Conservation (phyloP, 1,140 invertebrate genomes). For the Acromyrmex heyeri region DNA sequence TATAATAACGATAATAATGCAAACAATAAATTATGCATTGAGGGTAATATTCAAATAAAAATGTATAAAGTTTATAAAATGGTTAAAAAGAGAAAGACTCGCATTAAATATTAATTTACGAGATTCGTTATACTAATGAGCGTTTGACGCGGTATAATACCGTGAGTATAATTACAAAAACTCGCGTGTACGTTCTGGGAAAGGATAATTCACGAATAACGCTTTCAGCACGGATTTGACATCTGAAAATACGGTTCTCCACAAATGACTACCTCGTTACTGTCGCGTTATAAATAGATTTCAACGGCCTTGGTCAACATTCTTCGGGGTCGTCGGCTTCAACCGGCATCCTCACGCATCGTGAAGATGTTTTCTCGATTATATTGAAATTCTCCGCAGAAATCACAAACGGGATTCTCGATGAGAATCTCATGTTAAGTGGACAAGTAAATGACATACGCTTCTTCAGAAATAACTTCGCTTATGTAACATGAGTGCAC, state of each 20-base stretch:
- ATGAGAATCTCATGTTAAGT: background rate
- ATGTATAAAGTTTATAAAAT: background rate
- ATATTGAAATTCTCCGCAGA: background rate
- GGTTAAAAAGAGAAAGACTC: background rate
- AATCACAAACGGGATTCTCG: constrained; percentile 22
- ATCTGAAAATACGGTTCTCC: constrained; percentile 71
- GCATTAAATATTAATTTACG: background rate
- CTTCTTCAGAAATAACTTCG: background rate
- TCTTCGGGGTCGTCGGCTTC: constrained; percentile 72
- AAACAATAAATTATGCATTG: background rate
- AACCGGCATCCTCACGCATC: constrained; percentile 57
- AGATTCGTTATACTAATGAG: background rate
- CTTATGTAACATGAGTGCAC: background rate
- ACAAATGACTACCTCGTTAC: constrained; percentile 72
- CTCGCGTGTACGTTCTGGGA: background rate
- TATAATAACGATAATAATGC: background rate
- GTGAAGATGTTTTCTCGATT: constrained; percentile 13
- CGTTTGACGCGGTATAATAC: background rate
- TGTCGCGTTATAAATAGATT: constrained; percentile 73
- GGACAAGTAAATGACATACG: background rate
- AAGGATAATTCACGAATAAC: background rate
- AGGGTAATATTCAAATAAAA: background rate
- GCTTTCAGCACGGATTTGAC: constrained; percentile 8
- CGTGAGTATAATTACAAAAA: background rate
- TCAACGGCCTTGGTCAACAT: constrained; percentile 76